Base-by-base conservation (phyloP, 1,140 invertebrate species). In the Andricus grossulariae region DNA sequence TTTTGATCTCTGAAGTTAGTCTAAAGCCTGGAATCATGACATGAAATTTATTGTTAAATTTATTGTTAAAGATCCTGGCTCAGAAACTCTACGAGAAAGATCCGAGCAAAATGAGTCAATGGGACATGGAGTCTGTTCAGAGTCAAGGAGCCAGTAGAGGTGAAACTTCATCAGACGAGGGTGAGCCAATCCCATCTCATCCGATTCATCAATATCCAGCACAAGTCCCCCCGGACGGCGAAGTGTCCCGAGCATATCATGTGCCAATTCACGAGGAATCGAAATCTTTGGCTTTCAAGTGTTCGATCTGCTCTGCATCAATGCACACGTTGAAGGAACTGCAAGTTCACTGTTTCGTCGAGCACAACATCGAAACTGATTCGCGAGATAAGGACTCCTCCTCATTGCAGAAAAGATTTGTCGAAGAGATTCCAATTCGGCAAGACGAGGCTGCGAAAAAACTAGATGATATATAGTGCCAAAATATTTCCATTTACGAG, bases 41-140 rank as follows among this genome's bases (percentile, higher is more conserved):
- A n/a, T 71, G 0, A 25, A 60, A 32, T 75, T 76, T 60, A 19
- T 71, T 18, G 11, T 50, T 21, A 10, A 32, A 66, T 66, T 57
- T 57, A 66, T 81, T 55, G 84, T 77, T 94, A 16, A 92, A 97
- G 93, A 89, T 94, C 79, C 91, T 98, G 83, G 97, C 97, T 66
- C 94, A 96, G 83, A 96, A 95, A 84, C 91, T 98, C 60, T 96
- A 96, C 86, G 95, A 96, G 73, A 96, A 97, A 84, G 95, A 97
- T 91, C 95, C 96, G 0, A 93, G 91, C 21, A 96, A 96, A 89
- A 88, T 96, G 78, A 93, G 93, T 75, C 93, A 94, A 72, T 93
- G 94, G 87, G 93, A 94, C n/a, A 73, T 86, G 3, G 90, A 89
- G 49, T 72, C 82, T 71, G 75, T 82, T 52, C 84, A 85, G 3